Base-by-base conservation (phyloP, 53 echinoderm and acorn worm genomes). In the Zoroaster sp. region DNA sequence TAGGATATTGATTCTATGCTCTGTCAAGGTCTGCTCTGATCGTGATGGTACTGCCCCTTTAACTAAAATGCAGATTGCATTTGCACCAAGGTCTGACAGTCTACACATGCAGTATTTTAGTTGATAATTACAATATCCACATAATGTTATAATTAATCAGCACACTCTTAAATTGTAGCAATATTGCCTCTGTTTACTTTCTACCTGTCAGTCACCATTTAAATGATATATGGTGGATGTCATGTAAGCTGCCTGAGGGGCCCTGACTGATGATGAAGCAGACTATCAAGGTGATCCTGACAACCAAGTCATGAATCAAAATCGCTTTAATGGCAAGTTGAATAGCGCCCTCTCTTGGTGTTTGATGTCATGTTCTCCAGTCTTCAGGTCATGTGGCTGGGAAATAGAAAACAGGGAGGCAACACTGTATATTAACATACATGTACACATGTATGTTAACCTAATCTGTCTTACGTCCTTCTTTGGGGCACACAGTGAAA, bases 201-300 rank as follows among this genome's bases (percentile, higher is more conserved):
- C 34, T 70, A 85, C 85, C 85, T 85, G 85, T 71, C 85, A 85
- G 25, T 47, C 6, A 13, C 85, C 52, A 51, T 85, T 35, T 51
- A 35, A 21, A 33, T 70, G 85, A 85, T 70, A 47, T 35, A 85
- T 13, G 23, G 85, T 47, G 41, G 37, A 69, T 85, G 85, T 18
- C 51, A 69, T 30, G 63, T 28, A 25, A 59, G 45, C n/a, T n/a
- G n/a, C 38, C 5, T 55, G 32, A 75, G 46, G 30, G 33, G 33
- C 30, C 75, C 75, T 49, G 47, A 75, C 44, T 28, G 47, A 18
- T 7, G 49, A 42, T 39, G 4, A 42, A 73, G 4, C 34, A 11
- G 10, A 49, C 28, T 47, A 75, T 1, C 75, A 12, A 15, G 66
- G 49, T n/a, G 20, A 32, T 33, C 46, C 11, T 7, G n/a, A 13